These are phyloP conservation scores for Catharus bicknelli DNA, from an alignment of 2,113 vertebrate species.

Conservation along the genomic window DNA sequence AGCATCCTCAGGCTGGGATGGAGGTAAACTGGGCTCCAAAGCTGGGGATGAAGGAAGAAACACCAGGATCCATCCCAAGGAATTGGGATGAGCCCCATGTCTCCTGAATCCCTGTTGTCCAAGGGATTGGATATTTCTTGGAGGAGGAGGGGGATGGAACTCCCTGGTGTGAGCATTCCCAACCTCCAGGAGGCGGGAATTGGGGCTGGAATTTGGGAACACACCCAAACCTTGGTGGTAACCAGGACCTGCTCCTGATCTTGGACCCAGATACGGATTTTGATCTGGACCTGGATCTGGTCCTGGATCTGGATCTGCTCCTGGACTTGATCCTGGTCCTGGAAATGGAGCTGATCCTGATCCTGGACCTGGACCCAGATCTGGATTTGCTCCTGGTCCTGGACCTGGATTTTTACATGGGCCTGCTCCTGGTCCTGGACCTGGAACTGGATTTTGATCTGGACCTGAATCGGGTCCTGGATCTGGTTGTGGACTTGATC, in stretches of 20 bases:
- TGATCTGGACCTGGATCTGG: too few relatives aligned
- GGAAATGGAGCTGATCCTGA: too few relatives aligned
- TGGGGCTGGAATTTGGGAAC: background rate
- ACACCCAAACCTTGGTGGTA: background rate
- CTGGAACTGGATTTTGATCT: accelerated
- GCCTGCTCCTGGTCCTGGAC: too few relatives aligned
- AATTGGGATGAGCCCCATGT: background rate
- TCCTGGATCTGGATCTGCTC: too few relatives aligned
- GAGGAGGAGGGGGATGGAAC: background rate
- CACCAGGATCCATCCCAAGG: background rate
- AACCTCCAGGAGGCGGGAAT: accelerated
- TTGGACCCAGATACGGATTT: too few relatives aligned
- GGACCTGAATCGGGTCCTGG: background rate
- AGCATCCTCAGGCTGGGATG: accelerated
- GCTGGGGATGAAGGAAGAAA: background rate
- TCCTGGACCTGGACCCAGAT: accelerated
- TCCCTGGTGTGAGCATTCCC: background rate
- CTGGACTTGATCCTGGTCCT: too few relatives aligned
- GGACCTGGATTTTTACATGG: background rate
- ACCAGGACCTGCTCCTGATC: background rate
- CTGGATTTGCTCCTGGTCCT: too few relatives aligned
- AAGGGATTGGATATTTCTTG: background rate
- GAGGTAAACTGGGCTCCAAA: accelerated
- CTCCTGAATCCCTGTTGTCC: background rate
- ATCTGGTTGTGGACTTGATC: too few relatives aligned